These are phyloP conservation scores for Leucoma salicis DNA, from an alignment of 2,888 invertebrate species.

Conservation along the genomic window DNA sequence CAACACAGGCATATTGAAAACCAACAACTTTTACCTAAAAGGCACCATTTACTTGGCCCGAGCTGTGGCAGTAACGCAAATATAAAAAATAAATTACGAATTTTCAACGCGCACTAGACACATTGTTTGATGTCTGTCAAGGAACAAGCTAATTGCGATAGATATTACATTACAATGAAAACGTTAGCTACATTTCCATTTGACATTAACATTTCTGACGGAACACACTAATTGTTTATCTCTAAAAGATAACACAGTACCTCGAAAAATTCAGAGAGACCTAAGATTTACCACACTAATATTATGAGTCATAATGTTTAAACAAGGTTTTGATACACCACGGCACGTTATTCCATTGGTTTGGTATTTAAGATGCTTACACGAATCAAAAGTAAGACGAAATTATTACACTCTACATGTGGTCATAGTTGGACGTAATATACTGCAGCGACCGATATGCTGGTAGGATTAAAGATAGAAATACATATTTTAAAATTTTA, in stretches of 20 bases:
- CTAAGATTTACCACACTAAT: too few relatives aligned
- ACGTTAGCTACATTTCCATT: constrained; percentile 25
- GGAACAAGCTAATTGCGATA: neutral
- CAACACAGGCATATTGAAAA: too few relatives aligned
- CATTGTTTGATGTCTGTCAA: neutral
- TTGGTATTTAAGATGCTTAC: neutral
- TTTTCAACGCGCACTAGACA: neutral
- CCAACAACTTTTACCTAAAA: too few relatives aligned
- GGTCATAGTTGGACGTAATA: neutral
- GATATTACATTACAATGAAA: constrained; percentile 9
- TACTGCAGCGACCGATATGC: neutral
- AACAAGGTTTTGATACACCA: neutral
- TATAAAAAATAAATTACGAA: too few relatives aligned
- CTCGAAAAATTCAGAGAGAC: too few relatives aligned
- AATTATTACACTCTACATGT: neutral
- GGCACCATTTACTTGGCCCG: too few relatives aligned
- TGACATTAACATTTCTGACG: constrained; percentile 14
- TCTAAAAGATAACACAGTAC: too few relatives aligned
- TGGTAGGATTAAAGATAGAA: neutral
- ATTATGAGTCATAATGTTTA: too few relatives aligned
- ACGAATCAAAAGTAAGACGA: neutral
- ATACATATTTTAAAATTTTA: too few relatives aligned
- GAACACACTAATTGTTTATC: too few relatives aligned
- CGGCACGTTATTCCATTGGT: neutral
- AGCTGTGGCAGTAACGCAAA: too few relatives aligned